These are phyloP conservation scores for Sisyra terminalis DNA, from an alignment of 2,888 invertebrate genomes.

Conservation along the genomic window DNA sequence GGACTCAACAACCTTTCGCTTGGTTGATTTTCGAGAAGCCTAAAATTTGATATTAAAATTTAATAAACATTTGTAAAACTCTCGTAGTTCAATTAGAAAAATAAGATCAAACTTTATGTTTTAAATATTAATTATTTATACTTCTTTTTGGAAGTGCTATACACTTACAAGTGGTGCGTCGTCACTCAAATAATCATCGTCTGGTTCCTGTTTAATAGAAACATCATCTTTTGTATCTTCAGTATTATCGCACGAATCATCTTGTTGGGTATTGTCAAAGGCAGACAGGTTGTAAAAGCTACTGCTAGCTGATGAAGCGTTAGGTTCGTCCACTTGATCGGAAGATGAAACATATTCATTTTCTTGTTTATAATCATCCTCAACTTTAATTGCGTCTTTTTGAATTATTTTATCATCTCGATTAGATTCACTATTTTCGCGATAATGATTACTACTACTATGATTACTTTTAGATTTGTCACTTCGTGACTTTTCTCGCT, in stretches of 20 bases:
- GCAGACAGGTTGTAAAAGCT: constrained; percentile 13
- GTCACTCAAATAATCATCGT: constrained; percentile 39
- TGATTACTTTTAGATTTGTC: constrained; percentile 11
- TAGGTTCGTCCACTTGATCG: constrained; percentile 34
- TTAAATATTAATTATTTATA: too few species aligned
- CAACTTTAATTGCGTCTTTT: constrained; percentile 2
- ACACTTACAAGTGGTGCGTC: constrained; percentile 56
- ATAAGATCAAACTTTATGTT: neutral
- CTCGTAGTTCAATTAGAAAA: too few species aligned
- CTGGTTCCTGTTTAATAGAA: constrained; percentile 12
- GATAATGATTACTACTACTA: too few species aligned
- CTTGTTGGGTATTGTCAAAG: constrained; percentile 12
- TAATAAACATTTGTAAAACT: constrained; percentile 6
- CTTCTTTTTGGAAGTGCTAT: too few species aligned
- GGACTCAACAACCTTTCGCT: constrained; percentile 32
- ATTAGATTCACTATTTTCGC: too few species aligned
- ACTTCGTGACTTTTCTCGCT: constrained; percentile 16
- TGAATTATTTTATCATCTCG: neutral
- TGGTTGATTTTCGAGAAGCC: constrained; percentile 18
- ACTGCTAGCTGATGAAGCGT: constrained; percentile 17
- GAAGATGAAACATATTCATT: constrained; percentile 20
- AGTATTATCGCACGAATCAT: constrained; percentile 23
- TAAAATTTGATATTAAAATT: constrained; percentile 13
- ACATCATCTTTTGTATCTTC: constrained; percentile 23
- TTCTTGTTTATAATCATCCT: constrained; percentile 16